phyloP scores from a whole-genome alignment of 1,140 invertebrate genomes.

The Dufourea novaeangliae region DNA sequence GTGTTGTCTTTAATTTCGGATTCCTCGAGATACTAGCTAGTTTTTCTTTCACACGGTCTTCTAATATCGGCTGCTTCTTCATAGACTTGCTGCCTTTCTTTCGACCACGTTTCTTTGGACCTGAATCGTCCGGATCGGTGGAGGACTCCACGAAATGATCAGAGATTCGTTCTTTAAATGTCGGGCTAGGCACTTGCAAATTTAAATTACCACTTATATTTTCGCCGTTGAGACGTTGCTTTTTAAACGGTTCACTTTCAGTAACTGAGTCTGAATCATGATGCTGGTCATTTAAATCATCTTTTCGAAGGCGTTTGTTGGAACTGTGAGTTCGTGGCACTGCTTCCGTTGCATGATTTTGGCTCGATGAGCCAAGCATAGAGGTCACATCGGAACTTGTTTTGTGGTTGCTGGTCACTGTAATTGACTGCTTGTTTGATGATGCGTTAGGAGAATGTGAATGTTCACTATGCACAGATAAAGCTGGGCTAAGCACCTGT shows the following conservation, averaged over 20 bases:
- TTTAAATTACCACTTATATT: constrained; percentile 72
- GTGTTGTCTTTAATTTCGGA: constrained; percentile 92
- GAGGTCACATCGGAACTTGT: constrained; percentile 68
- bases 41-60: constrained; percentile 85
- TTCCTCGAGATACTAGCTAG: constrained; percentile 84
- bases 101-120: constrained; percentile 85
- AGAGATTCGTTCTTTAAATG: constrained; percentile 64
- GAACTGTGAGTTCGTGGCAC: constrained; percentile 85
- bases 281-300: constrained; percentile 65
- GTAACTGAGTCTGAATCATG: constrained; percentile 35
- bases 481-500: constrained; percentile 76
- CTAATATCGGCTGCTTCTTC: constrained; percentile 80
- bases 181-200: constrained; percentile 81
- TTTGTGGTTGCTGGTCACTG: constrained; percentile 70
- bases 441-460: constrained; percentile 77
- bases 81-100: constrained; percentile 87
- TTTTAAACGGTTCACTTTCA: constrained; percentile 70
- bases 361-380: constrained; percentile 65
- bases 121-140: constrained; percentile 67
- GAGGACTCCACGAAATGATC: constrained; percentile 62
- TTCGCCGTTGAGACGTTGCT: constrained; percentile 79
- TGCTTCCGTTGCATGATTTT: constrained; percentile 78
- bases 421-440: constrained; percentile 71
- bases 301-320: constrained; percentile 85
- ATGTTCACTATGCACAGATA: constrained; percentile 76